These are phyloP conservation scores for Trochalopteron elliotii DNA, from an alignment of 2,113 vertebrate species.

Conservation along the genomic window DNA sequence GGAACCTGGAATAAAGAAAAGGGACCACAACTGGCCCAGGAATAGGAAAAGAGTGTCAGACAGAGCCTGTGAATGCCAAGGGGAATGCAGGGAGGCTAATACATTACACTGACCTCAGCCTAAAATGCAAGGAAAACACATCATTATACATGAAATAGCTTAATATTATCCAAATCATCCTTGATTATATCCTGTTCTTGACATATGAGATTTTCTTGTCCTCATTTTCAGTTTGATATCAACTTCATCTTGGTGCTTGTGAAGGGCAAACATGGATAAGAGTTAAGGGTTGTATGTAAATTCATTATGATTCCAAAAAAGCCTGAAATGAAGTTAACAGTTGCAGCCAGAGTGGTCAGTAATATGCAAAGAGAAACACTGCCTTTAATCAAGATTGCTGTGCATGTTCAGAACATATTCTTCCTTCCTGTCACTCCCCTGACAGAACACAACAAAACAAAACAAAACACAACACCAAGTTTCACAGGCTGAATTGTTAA, in stretches of 20 bases:
- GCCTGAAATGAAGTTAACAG: neutral
- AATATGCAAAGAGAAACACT: neutral
- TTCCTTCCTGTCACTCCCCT: neutral
- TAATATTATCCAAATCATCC: neutral
- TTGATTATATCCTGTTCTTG: neutral
- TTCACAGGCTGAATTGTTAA: neutral
- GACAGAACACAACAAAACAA: conserved; percentile 19
- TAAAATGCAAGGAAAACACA: neutral
- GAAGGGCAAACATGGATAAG: neutral
- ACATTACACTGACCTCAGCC: neutral
- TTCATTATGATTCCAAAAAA: neutral
- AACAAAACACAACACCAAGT: neutral
- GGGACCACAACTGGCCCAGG: neutral
- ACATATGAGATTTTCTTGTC: neutral
- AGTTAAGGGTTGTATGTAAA: neutral
- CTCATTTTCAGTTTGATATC: neutral
- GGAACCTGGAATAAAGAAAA: neutral
- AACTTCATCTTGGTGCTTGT: neutral
- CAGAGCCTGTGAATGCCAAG: neutral
- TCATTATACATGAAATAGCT: neutral
- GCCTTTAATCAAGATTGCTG: neutral
- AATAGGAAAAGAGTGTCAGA: neutral
- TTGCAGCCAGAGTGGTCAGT: neutral
- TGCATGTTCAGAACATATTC: neutral
- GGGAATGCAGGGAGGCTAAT: neutral